Conservation (phyloP, 2,113 vertebrate species). For the Harpagus bidentatus region DNA sequence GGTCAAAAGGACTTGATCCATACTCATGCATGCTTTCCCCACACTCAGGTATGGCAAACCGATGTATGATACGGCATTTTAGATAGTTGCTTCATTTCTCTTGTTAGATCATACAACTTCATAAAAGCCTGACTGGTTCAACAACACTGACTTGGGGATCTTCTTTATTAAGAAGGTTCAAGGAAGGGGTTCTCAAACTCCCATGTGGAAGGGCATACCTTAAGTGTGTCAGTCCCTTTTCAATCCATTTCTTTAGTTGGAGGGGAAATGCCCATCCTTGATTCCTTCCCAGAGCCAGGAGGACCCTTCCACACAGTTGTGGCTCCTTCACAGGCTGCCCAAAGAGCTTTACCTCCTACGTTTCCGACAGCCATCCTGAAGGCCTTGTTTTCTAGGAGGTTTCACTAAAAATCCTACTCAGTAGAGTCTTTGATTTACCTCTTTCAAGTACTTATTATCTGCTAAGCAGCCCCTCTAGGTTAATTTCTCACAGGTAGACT, state of each 20-base stretch:
- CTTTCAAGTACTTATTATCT: background rate
- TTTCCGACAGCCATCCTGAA: background rate
- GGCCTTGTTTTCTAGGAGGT: background rate
- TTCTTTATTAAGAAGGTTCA: background rate
- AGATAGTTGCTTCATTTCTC: background rate
- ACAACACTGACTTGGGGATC: background rate
- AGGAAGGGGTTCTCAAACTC: background rate
- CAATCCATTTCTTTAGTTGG: background rate
- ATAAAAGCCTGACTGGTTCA: background rate
- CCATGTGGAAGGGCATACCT: background rate
- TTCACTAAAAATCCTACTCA: background rate
- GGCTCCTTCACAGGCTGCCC: background rate
- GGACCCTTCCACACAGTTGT: background rate
- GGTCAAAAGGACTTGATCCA: background rate
- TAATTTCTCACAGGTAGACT: background rate
- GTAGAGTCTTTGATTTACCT: background rate
- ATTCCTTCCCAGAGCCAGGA: background rate
- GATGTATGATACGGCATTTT: accelerated
- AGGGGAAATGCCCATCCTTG: background rate
- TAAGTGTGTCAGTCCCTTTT: background rate
- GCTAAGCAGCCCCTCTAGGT: background rate
- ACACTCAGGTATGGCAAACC: background rate
- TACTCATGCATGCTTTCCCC: background rate
- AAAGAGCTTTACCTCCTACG: background rate
- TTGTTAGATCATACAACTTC: background rate